Base-by-base conservation (phyloP, 2,888 invertebrate genomes). In the Tipula confusa region DNA sequence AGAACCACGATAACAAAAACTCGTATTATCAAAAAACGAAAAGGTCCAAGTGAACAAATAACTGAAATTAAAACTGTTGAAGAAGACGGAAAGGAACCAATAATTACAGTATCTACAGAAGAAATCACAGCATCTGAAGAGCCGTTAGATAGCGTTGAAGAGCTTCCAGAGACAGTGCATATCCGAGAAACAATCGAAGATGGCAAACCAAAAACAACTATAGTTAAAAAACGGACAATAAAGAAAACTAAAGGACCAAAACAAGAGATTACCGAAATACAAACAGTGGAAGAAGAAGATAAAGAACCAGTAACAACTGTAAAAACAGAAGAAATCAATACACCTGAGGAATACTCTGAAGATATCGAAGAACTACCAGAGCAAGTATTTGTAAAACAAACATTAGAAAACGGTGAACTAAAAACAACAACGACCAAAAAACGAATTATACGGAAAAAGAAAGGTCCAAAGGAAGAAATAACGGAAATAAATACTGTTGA, bases 11-110 rank as follows among this genome's bases (percentile, higher is more conserved):
- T 88, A 36, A 87, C 88, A n/a, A 90, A 89, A 83, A 90, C 88
- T 83, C 87, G 90, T 31, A 86, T 88, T 0, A 88, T 90, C 48
- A 90, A 88, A 84, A 91, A 90, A 86, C 88, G 88, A 0, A 89
- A 86, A 85, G 90, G 88, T 82, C 86, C 87, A 79, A 89, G 88
- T 85, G 87, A 89, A 80, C 90, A 91, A 86, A 86, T 90, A 13
- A 91, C 90, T 0, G 89, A 90, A 88, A 90, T 91, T 82, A 87
- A 88, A 83, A 90, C 90, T 18, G 87, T 90, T 43, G 88, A 89
- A 86, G 88, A 89, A 86, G 90, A 90, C 84, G 89, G 89, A 80
- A 88, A 89, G 84, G 85, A 87, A 82, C 91, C 91, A 0, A 86
- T 89, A 83, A 90, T 89, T 0, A 89, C 88, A 1, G 86, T 88